phyloP scores from a whole-genome alignment of 2,797 vertebrate species.

The Trachurus trachurus region DNA sequence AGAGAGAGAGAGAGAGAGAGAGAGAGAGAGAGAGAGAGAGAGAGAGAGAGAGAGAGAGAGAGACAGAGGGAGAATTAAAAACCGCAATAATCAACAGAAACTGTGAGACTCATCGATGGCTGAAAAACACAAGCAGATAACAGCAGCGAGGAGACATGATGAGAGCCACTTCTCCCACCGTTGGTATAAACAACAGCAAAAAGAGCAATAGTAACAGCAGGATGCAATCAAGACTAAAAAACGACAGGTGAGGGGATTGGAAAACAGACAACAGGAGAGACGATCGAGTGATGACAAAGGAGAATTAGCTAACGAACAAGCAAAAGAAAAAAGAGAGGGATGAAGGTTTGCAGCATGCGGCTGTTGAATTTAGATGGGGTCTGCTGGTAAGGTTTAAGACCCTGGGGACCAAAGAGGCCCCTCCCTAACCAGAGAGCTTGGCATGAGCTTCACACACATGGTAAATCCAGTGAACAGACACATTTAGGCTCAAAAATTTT shows the following conservation, averaged over 20 bases:
- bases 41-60: neutral
- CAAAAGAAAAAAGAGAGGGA: conserved; percentile 3
- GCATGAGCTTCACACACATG: neutral
- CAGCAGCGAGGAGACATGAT: neutral
- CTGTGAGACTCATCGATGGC: conserved; percentile 2
- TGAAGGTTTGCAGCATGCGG: conserved; percentile 22
- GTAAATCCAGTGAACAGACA: neutral
- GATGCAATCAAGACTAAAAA: conserved; percentile 14
- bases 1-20: conserved; percentile 5
- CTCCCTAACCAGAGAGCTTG: conserved; percentile 20
- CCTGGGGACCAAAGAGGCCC: conserved; percentile 25
- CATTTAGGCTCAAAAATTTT: neutral
- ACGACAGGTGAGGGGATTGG: neutral
- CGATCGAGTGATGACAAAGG: conserved; percentile 2
- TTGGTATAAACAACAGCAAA: conserved; percentile 12
- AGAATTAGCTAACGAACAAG: conserved; percentile 33
- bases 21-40: conserved; percentile 3
- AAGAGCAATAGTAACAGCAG: neutral
- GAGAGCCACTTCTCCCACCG: neutral
- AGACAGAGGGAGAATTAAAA: conserved; percentile 34
- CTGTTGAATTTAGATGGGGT: conserved; percentile 58
- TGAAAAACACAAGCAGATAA: conserved; percentile 1
- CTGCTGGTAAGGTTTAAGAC: conserved; percentile 27
- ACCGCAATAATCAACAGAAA: conserved; percentile 49
- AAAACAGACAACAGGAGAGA: conserved; percentile 6